phyloP scores from a whole-genome alignment of 2,888 invertebrate genomes.

The Athripsodes cinereus region DNA sequence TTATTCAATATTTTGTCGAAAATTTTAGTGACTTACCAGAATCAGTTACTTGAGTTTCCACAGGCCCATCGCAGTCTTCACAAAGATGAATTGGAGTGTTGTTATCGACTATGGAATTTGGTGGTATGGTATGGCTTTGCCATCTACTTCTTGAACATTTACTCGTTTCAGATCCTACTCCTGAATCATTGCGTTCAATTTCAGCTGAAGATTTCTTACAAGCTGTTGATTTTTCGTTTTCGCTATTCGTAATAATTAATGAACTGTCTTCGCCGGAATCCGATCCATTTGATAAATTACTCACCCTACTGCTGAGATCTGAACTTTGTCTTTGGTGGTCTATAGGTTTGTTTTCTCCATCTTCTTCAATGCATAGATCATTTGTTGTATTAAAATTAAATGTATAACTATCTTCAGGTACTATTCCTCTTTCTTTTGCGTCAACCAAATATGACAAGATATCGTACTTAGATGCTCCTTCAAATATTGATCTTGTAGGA shows the following conservation, averaged over 20 bases:
- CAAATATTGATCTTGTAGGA: slow-evolving; percentile 65
- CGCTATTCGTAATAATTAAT: slow-evolving; percentile 55
- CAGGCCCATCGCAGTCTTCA: slow-evolving; percentile 80
- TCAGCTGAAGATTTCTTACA: slow-evolving; percentile 62
- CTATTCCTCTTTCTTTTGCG: slow-evolving; percentile 70
- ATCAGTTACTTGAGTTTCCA: slow-evolving; percentile 70
- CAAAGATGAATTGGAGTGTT: slow-evolving; percentile 63
- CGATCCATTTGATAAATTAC: slow-evolving; percentile 74
- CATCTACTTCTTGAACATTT: slow-evolving; percentile 75
- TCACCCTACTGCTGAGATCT: slow-evolving; percentile 62
- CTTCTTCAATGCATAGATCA: slow-evolving; percentile 47
- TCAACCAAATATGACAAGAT: slow-evolving; percentile 85
- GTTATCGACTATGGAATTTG: slow-evolving; percentile 46
- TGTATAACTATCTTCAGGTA: slow-evolving; percentile 64
- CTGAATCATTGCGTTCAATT: slow-evolving; percentile 88
- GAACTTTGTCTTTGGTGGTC: slow-evolving; percentile 44
- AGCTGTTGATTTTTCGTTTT: slow-evolving; percentile 48
- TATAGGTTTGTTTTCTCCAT: slow-evolving; percentile 47
- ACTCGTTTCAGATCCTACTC: slow-evolving; percentile 88
- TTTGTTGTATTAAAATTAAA: slow-evolving; percentile 53
- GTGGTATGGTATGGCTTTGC: slow-evolving; percentile 52
- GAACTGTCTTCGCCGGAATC: slow-evolving; percentile 83
- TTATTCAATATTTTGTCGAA: background rate
- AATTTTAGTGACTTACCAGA: slow-evolving; percentile 38
- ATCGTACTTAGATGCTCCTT: slow-evolving; percentile 82